A percentile compares a stretch with the other conserved stretches of the same genome.
Conservation (phyloP, 2,888 invertebrate species). For the Strigamia crassipes region DNA sequence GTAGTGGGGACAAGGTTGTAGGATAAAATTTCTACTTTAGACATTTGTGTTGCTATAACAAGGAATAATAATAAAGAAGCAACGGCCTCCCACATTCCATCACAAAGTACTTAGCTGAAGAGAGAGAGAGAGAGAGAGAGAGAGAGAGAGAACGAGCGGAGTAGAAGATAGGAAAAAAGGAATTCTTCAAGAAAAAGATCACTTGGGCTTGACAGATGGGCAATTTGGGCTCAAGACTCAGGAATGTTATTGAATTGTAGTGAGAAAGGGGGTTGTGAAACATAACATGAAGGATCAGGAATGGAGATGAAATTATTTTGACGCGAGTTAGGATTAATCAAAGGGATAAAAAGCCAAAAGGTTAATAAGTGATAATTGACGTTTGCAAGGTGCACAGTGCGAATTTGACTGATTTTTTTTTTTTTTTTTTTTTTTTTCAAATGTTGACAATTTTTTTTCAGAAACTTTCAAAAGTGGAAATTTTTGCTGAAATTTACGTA, state of each 20-base stretch:
- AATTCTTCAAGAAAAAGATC: conserved; percentile 32
- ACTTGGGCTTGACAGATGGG: conserved; percentile 29
- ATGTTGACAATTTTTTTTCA: background rate
- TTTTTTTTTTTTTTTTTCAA: background rate
- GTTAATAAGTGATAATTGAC: background rate
- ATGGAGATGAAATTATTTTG: conserved; percentile 31
- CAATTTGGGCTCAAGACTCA: conserved; percentile 34
- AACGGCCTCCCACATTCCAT: conserved; percentile 15
- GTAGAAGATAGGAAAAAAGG: background rate
- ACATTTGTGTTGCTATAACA: conserved; percentile 19
- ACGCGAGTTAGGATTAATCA: background rate
- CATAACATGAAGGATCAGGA: conserved; percentile 10
- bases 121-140: conserved; percentile 3
- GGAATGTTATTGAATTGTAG: conserved; percentile 35
- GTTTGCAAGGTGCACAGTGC: background rate
- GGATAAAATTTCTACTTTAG: conserved; percentile 25
- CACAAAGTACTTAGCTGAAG: conserved; percentile 31
- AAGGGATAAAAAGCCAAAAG: background rate
- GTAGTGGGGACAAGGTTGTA: background rate
- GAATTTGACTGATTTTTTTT: background rate
- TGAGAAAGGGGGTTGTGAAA: conserved; percentile 18
- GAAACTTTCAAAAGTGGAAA: too few species aligned
- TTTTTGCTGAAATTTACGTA: too few species aligned
- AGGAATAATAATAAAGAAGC: conserved; percentile 28
- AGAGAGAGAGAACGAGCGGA: background rate